Conservation (phyloP, 2,888 invertebrate species). For the Lithosia quadra region DNA sequence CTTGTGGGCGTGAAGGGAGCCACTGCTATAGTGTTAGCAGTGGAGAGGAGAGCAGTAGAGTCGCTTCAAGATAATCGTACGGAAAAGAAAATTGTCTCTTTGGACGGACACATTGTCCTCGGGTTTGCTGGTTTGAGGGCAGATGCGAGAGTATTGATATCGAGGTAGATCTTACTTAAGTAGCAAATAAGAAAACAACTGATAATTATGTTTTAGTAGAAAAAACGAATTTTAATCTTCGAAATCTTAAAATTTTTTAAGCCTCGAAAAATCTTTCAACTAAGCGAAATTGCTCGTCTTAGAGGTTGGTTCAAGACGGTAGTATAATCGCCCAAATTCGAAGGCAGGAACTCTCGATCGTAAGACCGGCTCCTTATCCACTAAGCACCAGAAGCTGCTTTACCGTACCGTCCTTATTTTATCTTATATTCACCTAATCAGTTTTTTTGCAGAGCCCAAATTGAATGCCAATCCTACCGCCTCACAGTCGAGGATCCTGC, state of each 20-base stretch:
- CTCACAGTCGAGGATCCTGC: conserved; percentile 98
- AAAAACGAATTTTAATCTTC: too few relatives aligned
- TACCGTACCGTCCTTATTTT: background rate
- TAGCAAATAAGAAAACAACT: background rate
- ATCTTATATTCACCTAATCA: background rate
- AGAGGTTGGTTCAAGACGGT: too few relatives aligned
- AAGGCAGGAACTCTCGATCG: too few relatives aligned
- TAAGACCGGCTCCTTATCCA: too few relatives aligned
- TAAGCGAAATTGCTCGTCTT: too few relatives aligned
- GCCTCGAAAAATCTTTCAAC: too few relatives aligned
- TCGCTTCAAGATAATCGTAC: conserved; percentile 98
- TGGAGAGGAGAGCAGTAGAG: conserved; percentile 98
- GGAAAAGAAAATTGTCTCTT: conserved; percentile 96
- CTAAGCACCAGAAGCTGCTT: too few relatives aligned
- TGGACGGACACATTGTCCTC: conserved; percentile 98
- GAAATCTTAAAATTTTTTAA: too few relatives aligned
- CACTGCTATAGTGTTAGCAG: conserved; percentile 97
- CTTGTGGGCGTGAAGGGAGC: conserved; percentile 97
- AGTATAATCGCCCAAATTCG: too few relatives aligned
- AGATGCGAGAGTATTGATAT: conserved; percentile 97
- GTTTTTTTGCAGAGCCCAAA: conserved; percentile 90
- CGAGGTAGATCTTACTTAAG: conserved; percentile 70
- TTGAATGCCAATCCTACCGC: conserved; percentile 98
- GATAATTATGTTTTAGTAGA: background rate
- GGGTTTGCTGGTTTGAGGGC: conserved; percentile 98